Base-by-base conservation (phyloP, 2,797 vertebrate species). In the Protosalanx chinensis region DNA sequence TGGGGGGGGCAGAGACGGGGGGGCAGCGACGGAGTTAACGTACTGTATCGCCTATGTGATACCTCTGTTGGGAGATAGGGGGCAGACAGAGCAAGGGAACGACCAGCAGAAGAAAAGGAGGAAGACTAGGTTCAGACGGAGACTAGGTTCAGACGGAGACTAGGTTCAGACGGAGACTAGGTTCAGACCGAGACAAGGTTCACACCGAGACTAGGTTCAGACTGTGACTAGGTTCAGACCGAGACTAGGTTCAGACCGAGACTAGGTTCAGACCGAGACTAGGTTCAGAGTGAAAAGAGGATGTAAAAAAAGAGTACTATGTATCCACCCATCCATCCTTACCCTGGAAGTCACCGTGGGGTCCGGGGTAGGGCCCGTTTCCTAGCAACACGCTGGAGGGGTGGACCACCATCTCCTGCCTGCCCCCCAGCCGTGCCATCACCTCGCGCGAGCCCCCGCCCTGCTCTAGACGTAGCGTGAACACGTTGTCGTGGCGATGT, bases 381-480 rank as follows among this genome's bases (percentile, higher is more conserved):
- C 94, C 95, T 23, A 97, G 83, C 74, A 89, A 81, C 1, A 96
- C 74, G 32, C 85, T 90, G 70, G 88, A 78, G 23, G 91, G 90
- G 59, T 95, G 88, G 30, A 93, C 85, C 79, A 92, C 78, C 10
- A 95, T 88, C 89, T 92, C 91, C 53, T 81, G 85, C 16, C 81
- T 85, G 0, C 66, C 79, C 73, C 94, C 95, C 79, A 94, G 81
- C 20, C 71, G 76, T 20, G 89, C 91, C 1, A 85, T 91, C 61
- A 91, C 87, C 88, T 97, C 95, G 41, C 90, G 88, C 0, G 89
- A 86, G 1, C 95, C 95, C 0, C 94, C 95, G 4, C 95, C 95
- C 65, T 86, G 84, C 74, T 96, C 93, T 76, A 97, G 77, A 0
- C 84, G 88, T 79, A 97, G 88, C 1, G 89, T 92, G 77, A 96